These are phyloP conservation scores for Euzophera pinguis DNA, from an alignment of 2,888 invertebrate species.

Conservation along the genomic window DNA sequence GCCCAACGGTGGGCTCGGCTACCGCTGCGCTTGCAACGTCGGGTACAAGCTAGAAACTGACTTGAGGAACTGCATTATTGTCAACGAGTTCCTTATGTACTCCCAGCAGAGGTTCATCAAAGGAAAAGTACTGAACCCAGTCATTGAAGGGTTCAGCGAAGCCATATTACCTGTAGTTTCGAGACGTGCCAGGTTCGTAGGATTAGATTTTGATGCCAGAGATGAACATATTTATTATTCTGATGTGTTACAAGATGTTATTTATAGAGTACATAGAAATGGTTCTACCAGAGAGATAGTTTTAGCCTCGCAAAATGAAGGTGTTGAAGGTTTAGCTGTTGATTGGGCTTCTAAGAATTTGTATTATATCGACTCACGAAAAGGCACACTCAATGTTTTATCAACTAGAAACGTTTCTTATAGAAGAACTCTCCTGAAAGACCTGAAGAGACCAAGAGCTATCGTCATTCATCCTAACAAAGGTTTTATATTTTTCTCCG, in stretches of 20 bases:
- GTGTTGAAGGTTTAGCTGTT: constrained; percentile 96
- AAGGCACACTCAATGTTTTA: constrained; percentile 95
- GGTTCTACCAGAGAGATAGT: constrained; percentile 92
- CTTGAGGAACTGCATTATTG: constrained; percentile 88
- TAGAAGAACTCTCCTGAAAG: constrained; percentile 89
- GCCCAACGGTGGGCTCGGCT: constrained; percentile 86
- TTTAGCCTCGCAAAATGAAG: constrained; percentile 96
- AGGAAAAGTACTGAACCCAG: constrained; percentile 93
- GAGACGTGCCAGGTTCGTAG: constrained; percentile 94
- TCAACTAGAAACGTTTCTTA: constrained; percentile 92
- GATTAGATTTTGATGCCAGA: constrained; percentile 94
- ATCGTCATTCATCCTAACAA: constrained; percentile 98
- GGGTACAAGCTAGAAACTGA: constrained; percentile 89
- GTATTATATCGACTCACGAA: constrained; percentile 96
- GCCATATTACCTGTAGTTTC: constrained; percentile 97
- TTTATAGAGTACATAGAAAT: constrained; percentile 89
- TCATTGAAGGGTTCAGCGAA: constrained; percentile 94
- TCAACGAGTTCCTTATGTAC: constrained; percentile 95
- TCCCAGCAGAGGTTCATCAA: constrained; percentile 97
- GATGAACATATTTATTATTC: constrained; percentile 97
- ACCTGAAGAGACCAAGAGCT: constrained; percentile 95
- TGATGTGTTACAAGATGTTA: constrained; percentile 97
- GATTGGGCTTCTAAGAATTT: constrained; percentile 98
- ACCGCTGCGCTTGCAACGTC: constrained; percentile 94
- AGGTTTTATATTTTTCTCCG: constrained; percentile 96